phyloP scores from a whole-genome alignment of 2,888 invertebrate species.

The Oligia strigilis region DNA sequence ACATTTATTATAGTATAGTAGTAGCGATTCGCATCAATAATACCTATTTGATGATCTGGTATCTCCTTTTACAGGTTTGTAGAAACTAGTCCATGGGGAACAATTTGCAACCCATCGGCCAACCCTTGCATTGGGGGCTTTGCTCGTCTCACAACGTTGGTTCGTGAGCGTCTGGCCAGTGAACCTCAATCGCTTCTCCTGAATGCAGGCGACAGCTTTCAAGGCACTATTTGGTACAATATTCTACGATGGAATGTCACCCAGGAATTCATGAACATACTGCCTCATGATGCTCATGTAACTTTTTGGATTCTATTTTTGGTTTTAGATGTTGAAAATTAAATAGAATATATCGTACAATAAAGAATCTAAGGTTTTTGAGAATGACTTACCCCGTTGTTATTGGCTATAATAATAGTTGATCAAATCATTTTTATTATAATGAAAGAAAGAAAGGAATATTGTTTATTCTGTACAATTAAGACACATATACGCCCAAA shows the following conservation, averaged over 20 bases:
- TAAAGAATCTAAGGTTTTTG: background rate
- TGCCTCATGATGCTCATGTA: slow-evolving; percentile 95
- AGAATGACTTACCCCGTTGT: background rate
- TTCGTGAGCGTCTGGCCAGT: slow-evolving; percentile 79
- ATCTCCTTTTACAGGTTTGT: slow-evolving; percentile 88
- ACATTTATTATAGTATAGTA: background rate
- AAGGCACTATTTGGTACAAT: slow-evolving; percentile 95
- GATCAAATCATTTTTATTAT: background rate
- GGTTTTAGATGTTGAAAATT: background rate
- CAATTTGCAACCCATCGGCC: slow-evolving; percentile 87
- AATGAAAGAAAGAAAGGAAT: background rate
- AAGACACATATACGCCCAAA: background rate
- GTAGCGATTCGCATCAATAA: background rate
- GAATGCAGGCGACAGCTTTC: slow-evolving; percentile 93
- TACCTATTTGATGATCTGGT: background rate
- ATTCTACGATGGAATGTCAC: slow-evolving; percentile 94
- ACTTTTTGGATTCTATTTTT: slow-evolving; percentile 65
- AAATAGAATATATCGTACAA: background rate
- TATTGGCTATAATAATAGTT: background rate
- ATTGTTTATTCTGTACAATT: background rate
- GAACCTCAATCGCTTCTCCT: slow-evolving; percentile 92
- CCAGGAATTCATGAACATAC: slow-evolving; percentile 93
- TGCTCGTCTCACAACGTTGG: slow-evolving; percentile 91
- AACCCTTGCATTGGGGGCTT: slow-evolving; percentile 93
- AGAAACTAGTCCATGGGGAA: slow-evolving; percentile 90